A percentile compares a stretch with the other conserved stretches of the same genome.
These are phyloP conservation scores for Manacus vitellinus DNA, from an alignment of 2,113 vertebrate species.

Conservation along the genomic window DNA sequence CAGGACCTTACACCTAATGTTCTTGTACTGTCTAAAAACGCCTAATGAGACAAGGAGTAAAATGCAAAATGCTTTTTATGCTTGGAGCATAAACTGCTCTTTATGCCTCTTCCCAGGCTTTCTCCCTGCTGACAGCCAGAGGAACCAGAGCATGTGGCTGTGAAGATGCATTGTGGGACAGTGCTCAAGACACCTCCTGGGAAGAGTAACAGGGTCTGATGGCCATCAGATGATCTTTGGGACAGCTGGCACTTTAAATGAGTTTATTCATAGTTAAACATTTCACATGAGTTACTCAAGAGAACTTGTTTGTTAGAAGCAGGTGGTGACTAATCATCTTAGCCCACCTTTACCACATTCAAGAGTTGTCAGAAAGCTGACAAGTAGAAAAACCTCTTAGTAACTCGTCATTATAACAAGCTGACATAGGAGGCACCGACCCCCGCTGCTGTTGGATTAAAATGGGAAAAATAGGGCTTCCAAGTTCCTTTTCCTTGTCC, in stretches of 20 bases:
- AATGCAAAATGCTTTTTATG: background rate
- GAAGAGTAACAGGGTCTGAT: background rate
- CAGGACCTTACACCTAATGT: background rate
- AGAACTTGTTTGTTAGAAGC: slow-evolving; percentile 50
- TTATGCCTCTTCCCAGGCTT: background rate
- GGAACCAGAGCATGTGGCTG: background rate
- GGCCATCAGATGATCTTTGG: background rate
- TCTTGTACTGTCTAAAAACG: background rate
- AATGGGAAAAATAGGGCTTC: slow-evolving; percentile 44
- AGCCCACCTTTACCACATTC: slow-evolving; percentile 52
- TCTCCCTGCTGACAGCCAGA: background rate
- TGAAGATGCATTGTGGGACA: background rate
- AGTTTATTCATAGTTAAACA: background rate
- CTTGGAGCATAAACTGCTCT: background rate
- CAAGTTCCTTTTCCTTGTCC: slow-evolving; percentile 44
- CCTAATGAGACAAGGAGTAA: background rate
- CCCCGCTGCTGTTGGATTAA: slow-evolving; percentile 30
- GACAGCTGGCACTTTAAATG: background rate
- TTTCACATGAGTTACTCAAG: slow-evolving; percentile 27
- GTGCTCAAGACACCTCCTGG: background rate
- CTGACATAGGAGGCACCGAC: slow-evolving; percentile 21
- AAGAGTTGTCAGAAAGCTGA: slow-evolving; percentile 37
- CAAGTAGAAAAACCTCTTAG: slow-evolving; percentile 42
- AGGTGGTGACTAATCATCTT: slow-evolving; percentile 57
- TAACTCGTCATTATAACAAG: slow-evolving; percentile 38